Evolutionary conservation across 2,888 invertebrate species (phyloP).

Genomic region (Agrotis puta): DNA sequence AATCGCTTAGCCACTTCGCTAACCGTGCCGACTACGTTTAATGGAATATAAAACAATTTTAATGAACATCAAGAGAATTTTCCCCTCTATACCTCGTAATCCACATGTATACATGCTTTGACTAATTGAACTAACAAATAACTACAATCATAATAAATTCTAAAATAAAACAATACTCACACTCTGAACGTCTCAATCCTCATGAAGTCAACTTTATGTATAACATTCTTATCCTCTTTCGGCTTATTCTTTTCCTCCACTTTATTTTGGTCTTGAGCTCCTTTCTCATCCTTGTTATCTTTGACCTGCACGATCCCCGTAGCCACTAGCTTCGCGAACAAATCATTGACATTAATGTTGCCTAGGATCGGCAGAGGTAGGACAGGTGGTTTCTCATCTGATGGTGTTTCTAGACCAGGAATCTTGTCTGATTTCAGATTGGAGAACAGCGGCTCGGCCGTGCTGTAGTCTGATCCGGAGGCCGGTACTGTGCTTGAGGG

Average conservation of each 20-base stretch:
- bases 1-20: too few relatives aligned
- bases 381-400: conserved; percentile 76
- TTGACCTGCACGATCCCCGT: conserved; percentile 90
- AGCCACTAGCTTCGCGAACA: conserved; percentile 96
- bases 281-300: conserved; percentile 69
- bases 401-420: conserved; percentile 82
- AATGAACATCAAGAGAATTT: too few relatives aligned
- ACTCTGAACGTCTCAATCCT: conserved; percentile 94
- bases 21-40: too few relatives aligned
- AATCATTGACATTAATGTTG: conserved; percentile 94
- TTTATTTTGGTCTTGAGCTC: conserved; percentile 65
- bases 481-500: conserved; percentile 91
- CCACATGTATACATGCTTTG: too few relatives aligned
- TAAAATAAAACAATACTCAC: conserved; percentile 83
- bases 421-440: conserved; percentile 75
- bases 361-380: conserved; percentile 65
- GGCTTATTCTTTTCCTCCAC: conserved; percentile 42
- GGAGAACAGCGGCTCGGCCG: conserved; percentile 83
- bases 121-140: too few relatives aligned
- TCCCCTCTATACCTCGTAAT: too few relatives aligned
- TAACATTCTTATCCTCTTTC: conserved; percentile 81
- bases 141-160: not conserved
- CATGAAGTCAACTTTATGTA: conserved; percentile 93
- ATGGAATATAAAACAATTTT: too few relatives aligned
- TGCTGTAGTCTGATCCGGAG: conserved; percentile 90